phyloP scores from a whole-genome alignment of 2,113 vertebrate species.

The Reinhardtius hippoglossoides region DNA sequence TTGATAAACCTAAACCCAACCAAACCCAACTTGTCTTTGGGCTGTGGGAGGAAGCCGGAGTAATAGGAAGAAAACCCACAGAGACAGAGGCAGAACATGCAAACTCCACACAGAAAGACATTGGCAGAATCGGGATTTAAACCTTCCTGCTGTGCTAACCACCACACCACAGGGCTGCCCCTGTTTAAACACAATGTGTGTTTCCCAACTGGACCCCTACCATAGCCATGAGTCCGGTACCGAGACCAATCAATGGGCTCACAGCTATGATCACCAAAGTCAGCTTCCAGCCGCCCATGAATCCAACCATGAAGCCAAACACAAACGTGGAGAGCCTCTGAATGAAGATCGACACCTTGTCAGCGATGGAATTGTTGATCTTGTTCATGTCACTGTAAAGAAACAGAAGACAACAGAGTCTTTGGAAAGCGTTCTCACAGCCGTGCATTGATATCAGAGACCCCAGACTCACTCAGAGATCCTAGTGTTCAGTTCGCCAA shows the following conservation, averaged over 20 bases:
- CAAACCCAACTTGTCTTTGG: no score
- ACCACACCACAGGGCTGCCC: no score
- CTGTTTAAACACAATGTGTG: neutral
- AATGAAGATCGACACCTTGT: constrained; percentile 83
- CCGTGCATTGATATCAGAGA: neutral
- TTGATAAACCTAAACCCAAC: no score
- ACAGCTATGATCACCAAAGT: constrained; percentile 83
- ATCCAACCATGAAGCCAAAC: constrained; percentile 84
- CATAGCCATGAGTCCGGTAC: constrained; percentile 82
- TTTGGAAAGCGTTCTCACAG: neutral
- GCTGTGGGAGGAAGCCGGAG: no score
- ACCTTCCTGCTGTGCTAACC: no score
- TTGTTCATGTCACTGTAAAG: constrained; percentile 82
- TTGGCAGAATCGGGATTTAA: no score
- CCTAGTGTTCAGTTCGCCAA: constrained; percentile 84
- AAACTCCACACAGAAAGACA: no score
- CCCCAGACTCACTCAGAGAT: constrained; percentile 80
- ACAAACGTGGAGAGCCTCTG: constrained; percentile 82
- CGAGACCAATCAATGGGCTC: constrained; percentile 82
- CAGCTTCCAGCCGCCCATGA: constrained; percentile 84
- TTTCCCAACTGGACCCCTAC: constrained; percentile 53
- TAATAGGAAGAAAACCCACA: no score
- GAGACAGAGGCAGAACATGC: no score
- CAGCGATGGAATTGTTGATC: constrained; percentile 83
- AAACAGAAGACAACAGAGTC: neutral